Conservation (phyloP, 1,140 invertebrate genomes). For the Drosophila azteca region DNA sequence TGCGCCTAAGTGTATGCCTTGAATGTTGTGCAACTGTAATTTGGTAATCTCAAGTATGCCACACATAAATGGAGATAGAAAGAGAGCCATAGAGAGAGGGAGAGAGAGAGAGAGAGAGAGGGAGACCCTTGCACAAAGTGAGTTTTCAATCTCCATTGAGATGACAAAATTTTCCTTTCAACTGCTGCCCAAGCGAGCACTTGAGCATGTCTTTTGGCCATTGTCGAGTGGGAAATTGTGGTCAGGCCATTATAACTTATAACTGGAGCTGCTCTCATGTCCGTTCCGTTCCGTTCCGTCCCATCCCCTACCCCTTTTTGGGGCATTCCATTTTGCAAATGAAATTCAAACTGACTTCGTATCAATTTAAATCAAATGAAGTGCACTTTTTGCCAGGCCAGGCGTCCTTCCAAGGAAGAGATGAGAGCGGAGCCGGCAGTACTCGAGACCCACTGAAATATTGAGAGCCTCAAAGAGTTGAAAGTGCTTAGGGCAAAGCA, state of each 20-base stretch:
- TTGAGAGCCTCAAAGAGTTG: conserved; percentile 42
- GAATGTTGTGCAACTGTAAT: conserved; percentile 62
- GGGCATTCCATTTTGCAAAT: conserved; percentile 67
- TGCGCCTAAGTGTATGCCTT: conserved; percentile 45
- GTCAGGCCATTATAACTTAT: conserved; percentile 80
- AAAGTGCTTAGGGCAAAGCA: conserved; percentile 46
- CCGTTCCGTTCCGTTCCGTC: too few relatives aligned
- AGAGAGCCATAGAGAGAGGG: background rate
- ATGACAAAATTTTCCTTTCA: conserved; percentile 70
- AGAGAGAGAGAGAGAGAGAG: background rate
- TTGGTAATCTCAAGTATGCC: conserved; percentile 52
- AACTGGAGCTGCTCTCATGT: conserved; percentile 25
- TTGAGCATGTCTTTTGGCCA: conserved; percentile 78
- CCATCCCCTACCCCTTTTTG: conserved; percentile 6
- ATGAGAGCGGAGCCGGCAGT: conserved; percentile 4
- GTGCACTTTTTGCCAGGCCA: conserved; percentile 63
- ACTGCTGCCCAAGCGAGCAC: conserved; percentile 56
- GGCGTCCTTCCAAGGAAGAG: background rate
- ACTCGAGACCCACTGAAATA: conserved; percentile 42
- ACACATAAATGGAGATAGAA: background rate
- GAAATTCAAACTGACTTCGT: conserved; percentile 73
- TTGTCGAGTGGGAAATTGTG: conserved; percentile 74
- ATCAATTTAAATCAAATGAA: conserved; percentile 82
- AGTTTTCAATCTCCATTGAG: conserved; percentile 56
- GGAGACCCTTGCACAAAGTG: conserved; percentile 38